These are phyloP conservation scores for Tenodera sinensis DNA, from an alignment of 2,888 invertebrate genomes.

Conservation along the genomic window DNA sequence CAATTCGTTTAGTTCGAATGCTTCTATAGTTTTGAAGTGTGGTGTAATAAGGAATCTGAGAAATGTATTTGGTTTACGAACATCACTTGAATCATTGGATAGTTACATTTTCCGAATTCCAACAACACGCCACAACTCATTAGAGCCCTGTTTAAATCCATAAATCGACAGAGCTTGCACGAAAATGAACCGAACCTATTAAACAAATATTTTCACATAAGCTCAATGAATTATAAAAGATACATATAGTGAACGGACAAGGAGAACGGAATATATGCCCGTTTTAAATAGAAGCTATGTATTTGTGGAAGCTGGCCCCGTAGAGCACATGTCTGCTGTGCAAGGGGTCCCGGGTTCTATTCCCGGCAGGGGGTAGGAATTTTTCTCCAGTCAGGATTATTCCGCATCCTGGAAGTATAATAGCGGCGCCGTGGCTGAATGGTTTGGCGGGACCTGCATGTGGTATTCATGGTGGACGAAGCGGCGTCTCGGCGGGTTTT, in stretches of 20 bases:
- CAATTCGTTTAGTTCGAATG: not conserved
- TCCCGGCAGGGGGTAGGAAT: no score
- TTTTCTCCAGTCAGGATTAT: no score
- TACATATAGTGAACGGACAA: not conserved
- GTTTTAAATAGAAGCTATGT: no score
- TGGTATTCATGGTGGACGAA: no score
- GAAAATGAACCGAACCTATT: not conserved
- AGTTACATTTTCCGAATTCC: not conserved
- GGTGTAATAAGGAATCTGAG: not conserved
- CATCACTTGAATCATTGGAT: not conserved
- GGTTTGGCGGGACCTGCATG: no score
- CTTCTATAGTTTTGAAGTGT: not conserved
- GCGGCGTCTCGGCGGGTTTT: no score
- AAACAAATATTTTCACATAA: not conserved
- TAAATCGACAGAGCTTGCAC: not conserved
- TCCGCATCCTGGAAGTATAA: no score
- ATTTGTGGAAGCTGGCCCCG: no score
- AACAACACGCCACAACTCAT: not conserved
- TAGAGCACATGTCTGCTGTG: no score
- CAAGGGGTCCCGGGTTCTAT: no score
- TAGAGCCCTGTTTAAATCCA: not conserved
- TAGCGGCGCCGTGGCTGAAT: no score
- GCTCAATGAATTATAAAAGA: no score
- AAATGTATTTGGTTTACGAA: not conserved
- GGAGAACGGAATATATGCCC: not conserved